Evolutionary conservation across 2,113 vertebrate genomes (phyloP), one percentile per base, ranked within the genome.

Genomic region (Terrapene triunguis): DNA sequence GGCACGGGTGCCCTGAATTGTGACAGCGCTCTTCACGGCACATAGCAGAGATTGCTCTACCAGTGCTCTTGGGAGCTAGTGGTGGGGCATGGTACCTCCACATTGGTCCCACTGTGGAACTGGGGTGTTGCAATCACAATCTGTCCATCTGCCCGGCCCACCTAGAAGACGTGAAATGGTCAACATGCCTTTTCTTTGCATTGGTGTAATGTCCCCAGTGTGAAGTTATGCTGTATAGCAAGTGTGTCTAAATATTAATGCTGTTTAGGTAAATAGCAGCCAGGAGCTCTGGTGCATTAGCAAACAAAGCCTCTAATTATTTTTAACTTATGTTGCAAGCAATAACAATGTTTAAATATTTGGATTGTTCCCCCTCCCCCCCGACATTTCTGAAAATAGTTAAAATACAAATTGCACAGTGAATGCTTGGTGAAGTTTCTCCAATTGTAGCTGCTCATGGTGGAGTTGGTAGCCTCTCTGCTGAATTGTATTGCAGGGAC

Each of bases 261-360:
- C 74, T 74, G 32, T 59, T 92, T 9, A 29, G 89, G 85, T 94
- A 96, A 93, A 92, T 87, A 92, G 62, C 91, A 93, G 85, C 83
- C 69, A 82, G 32, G 19, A 13, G 14, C 76, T 38, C n/a, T 48
- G 91, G 27, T 82, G 82, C 54, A 80, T 32, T 11, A 10, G 91
- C 91, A 95, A 95, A 96, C 19, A 92, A 65, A 90, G 13, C 57
- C 51, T 87, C 82, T 72, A 88, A 84, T 92, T 88, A 1, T 78
- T 89, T 89, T 59, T 50, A 93, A 92, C 69, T 11, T 89, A 53
- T 1, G 53, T 55, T 25, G 57, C 83, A 51, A 80, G 53, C 86
- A 69, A 88, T 83, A 89, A 50, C 57, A 42, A 59, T 54, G 82
- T 87, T 94, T 88, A 55, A 90, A 88, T 7, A 93, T 84, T 65